These are phyloP conservation scores for Chitala chitala DNA, from an alignment of 2,113 vertebrate genomes.

Conservation along the genomic window DNA sequence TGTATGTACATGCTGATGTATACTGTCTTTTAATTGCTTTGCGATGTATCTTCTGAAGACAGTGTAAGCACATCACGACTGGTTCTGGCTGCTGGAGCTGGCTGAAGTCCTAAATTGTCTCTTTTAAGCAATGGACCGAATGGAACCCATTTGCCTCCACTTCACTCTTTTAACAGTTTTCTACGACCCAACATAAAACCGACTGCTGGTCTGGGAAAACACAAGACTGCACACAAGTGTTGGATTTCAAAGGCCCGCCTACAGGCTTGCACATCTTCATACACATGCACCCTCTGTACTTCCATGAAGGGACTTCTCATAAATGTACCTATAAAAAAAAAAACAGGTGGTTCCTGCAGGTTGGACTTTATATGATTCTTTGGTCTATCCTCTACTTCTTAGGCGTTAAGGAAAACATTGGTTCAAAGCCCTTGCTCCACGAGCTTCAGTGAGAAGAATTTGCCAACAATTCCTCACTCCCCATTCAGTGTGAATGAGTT, in stretches of 20 bases:
- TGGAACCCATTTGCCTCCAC: slow-evolving; percentile 33
- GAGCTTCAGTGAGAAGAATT: not conserved
- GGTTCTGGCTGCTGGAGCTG: not conserved
- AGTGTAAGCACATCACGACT: no score
- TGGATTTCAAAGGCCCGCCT: slow-evolving; percentile 38
- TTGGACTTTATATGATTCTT: not conserved
- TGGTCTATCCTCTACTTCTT: not conserved
- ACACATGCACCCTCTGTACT: slow-evolving; percentile 11
- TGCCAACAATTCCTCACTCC: slow-evolving; percentile 18
- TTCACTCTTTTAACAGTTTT: slow-evolving; percentile 32
- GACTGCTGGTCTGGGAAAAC: slow-evolving; percentile 28
- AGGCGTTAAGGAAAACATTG: not conserved
- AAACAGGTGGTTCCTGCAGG: not conserved
- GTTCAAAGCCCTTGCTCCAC: slow-evolving; percentile 14
- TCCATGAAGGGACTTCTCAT: slow-evolving; percentile 6
- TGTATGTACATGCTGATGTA: not conserved
- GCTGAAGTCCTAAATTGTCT: not conserved
- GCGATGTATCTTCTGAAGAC: not conserved
- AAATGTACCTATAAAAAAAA: slow-evolving; percentile 26
- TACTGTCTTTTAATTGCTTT: not conserved
- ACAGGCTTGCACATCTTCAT: slow-evolving; percentile 28
- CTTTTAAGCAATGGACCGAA: slow-evolving; percentile 3
- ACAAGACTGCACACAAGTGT: slow-evolving; percentile 32
- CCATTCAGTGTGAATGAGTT: slow-evolving; percentile 43
- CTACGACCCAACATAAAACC: slow-evolving; percentile 38